phyloP scores from a whole-genome alignment of 2,797 vertebrate species.

The Amniataba percoides region DNA sequence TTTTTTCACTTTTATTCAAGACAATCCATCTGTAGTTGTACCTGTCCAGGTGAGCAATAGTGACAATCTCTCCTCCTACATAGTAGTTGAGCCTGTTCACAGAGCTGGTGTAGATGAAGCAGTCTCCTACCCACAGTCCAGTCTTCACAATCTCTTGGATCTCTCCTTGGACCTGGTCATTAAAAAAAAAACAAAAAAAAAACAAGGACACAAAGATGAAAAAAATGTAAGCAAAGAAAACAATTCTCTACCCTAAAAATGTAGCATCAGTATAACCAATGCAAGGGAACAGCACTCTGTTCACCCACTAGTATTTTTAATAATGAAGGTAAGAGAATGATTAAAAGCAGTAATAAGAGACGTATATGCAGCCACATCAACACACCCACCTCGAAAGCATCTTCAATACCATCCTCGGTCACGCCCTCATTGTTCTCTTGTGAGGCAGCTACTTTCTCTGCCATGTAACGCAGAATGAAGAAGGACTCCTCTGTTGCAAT shows the following conservation, averaged over 20 bases:
- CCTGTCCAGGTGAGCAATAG: conserved; percentile 99
- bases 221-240: conserved; percentile 1
- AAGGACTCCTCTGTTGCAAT: conserved; percentile 99
- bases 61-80: conserved; percentile 99
- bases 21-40: conserved; percentile 56
- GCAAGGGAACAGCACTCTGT: background rate
- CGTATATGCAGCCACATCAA: conserved; percentile 11
- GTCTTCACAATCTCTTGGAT: conserved; percentile 99
- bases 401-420: conserved; percentile 98
- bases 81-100: conserved; percentile 99
- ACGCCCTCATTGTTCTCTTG: conserved; percentile 97
- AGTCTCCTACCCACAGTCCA: conserved; percentile 98
- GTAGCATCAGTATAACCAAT: background rate
- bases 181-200: background rate
- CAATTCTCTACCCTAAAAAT: background rate
- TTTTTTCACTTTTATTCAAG: background rate
- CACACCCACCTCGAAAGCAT: conserved; percentile 94
- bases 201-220: conserved; percentile 40
- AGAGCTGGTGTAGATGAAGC: conserved; percentile 99
- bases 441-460: conserved; percentile 95
- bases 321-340: background rate
- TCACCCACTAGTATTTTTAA: background rate
- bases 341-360: background rate
- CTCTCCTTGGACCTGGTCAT: conserved; percentile 94
- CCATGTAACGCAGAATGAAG: conserved; percentile 96